Base-by-base conservation (phyloP, 1,140 invertebrate species). In the Listronotus bonariensis region DNA sequence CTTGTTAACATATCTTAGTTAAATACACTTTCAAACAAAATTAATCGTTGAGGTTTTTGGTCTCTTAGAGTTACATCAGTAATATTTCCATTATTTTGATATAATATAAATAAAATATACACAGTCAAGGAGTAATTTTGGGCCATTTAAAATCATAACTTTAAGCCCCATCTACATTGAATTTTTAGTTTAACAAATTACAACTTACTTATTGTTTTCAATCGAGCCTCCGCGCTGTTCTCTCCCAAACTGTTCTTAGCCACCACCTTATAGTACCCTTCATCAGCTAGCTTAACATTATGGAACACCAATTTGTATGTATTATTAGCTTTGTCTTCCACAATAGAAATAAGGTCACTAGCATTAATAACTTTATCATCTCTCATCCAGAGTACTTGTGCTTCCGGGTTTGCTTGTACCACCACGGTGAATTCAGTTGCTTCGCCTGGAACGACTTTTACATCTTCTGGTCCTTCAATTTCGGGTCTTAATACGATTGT, bases 191-290 rank as follows among this genome's bases (percentile, higher is more conserved):
- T 41, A 12, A 40, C 36, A 42, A 18, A 20, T 53, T 53, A 6
- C 48, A 54, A 84, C 86, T 85, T 82, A 95, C 93, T 91, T 70
- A 90, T 88, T 9, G 92, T 84, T 68, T 82, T 86, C n/a, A 96
- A 82, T 65, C 83, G 83, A 15, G 89, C 92, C 62, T 88, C 83
- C 9, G 86, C 84, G 46, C 80, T 81, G 17, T 85, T 83, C 76
- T 92, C 88, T 6, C 95, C 92, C 36, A 89, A 79, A 64, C 87
- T 85, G 75, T 94, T 94, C 26, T 83, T 85, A 7, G 91, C 92
- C 0, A 81, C 85, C 6, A 93, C 78, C 26, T 84, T 87, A 73
- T 97, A 98, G 17, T 83, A 83, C 4, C 93, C 95, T 51, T 85
- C 88, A 75, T 98, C 95, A 10, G 83, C 84, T 6, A 90, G 77